A percentile compares a stretch with the other conserved stretches of the same genome.
Conservation (phyloP, 2,113 vertebrate species). For the Odobenus rosmarus region DNA sequence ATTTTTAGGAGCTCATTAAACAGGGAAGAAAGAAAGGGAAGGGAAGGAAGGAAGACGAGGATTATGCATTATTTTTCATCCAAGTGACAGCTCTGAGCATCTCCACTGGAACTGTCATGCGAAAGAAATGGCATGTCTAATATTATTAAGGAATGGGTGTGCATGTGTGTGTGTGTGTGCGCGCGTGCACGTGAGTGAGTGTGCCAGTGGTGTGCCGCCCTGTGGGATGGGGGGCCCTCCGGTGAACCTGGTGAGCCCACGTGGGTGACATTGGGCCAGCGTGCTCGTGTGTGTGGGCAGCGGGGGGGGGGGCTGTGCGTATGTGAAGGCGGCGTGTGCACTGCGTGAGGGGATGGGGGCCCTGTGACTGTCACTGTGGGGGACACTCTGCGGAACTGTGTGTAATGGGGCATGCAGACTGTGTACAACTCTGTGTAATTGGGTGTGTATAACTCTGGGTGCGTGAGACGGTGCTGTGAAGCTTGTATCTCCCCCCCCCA, state of each 20-base stretch:
- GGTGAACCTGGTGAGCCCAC: not conserved
- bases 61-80: conserved; percentile 85
- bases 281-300: rapidly evolving
- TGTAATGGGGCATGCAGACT: conserved; percentile 51
- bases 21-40: conserved; percentile 83
- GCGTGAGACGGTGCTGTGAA: not conserved
- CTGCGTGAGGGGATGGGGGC: not conserved
- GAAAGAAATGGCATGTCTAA: conserved; percentile 81
- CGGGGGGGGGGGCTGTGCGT: not conserved
- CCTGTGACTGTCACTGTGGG: not conserved
- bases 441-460: conserved; percentile 50
- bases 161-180: not conserved
- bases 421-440: conserved; percentile 63
- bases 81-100: conserved; percentile 83
- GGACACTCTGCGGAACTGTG: not conserved
- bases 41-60: conserved; percentile 81
- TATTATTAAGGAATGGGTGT: conserved; percentile 70
- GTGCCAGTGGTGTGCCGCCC: not conserved
- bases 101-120: conserved; percentile 82
- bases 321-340: not conserved
- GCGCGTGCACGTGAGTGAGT: not conserved
- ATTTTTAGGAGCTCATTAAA: conserved; percentile 87
- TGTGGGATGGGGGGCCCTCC: not conserved
- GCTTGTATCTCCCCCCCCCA: not conserved
- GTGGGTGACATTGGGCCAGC: not conserved